Percentiles rank a stretch among this genome's conserved stretches.
Conservation (phyloP, 2,113 vertebrate genomes). For the Ondatra zibethicus region DNA sequence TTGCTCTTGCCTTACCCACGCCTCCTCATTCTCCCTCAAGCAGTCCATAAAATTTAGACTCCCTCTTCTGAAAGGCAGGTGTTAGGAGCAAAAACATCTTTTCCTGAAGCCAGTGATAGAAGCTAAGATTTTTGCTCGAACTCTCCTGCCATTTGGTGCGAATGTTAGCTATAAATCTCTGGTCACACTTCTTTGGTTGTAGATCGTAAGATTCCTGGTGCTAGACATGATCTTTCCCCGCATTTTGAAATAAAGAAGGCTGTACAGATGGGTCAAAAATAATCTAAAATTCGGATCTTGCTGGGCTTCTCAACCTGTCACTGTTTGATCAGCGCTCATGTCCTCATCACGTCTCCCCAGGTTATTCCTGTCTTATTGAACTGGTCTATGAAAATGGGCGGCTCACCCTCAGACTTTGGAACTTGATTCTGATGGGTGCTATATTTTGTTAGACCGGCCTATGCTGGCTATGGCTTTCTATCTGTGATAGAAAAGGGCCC, state of each 20-base stretch:
- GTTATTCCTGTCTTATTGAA: neutral
- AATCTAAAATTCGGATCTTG: no score
- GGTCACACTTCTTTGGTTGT: neutral
- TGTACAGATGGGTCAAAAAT: neutral
- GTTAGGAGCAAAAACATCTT: neutral
- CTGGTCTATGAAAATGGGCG: neutral
- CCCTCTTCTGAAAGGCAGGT: neutral
- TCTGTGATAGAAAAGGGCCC: accelerated
- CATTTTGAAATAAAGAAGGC: neutral
- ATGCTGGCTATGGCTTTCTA: neutral
- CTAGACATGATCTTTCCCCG: neutral
- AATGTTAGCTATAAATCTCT: neutral
- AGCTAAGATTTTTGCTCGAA: neutral
- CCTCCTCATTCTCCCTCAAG: neutral
- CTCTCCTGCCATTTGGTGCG: no score
- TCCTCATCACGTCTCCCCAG: neutral
- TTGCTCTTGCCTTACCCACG: no score
- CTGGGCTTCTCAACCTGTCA: neutral
- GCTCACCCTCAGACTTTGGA: neutral
- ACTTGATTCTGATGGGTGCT: neutral
- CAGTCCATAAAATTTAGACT: neutral
- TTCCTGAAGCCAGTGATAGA: neutral
- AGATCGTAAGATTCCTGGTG: neutral
- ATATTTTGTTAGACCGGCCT: neutral
- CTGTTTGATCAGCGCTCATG: accelerated